A percentile compares a stretch with the other conserved stretches of the same genome.
These are phyloP conservation scores for Metallyticus violacea DNA, from an alignment of 2,888 invertebrate species.

Conservation along the genomic window DNA sequence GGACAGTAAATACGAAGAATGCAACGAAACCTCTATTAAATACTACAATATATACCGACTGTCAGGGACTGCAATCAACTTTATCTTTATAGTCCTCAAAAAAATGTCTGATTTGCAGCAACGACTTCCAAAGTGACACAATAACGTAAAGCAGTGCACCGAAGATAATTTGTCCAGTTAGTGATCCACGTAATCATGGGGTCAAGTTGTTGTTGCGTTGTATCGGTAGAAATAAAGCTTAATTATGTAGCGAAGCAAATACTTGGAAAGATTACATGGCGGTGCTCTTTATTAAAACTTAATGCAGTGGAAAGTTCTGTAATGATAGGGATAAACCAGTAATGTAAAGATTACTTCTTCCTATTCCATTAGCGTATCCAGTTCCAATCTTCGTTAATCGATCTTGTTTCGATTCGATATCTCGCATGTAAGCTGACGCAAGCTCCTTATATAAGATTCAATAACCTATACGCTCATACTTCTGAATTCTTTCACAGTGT, in stretches of 20 bases:
- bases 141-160: neutral
- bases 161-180: neutral
- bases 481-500: neutral
- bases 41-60: too few relatives aligned
- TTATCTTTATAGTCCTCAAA: too few relatives aligned
- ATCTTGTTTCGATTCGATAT: neutral
- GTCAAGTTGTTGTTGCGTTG: neutral
- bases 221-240: neutral
- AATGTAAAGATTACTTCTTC: neutral
- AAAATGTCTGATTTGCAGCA: too few relatives aligned
- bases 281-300: neutral
- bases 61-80: too few relatives aligned
- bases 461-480: neutral
- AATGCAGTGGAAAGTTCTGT: neutral
- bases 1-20: too few relatives aligned
- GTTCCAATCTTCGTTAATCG: neutral
- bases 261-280: neutral
- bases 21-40: too few relatives aligned
- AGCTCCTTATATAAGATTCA: neutral
- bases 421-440: neutral
- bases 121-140: neutral
- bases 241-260: neutral
- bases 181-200: neutral
- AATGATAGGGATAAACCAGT: neutral
- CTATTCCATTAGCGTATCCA: neutral